Base-by-base conservation (phyloP, 2,888 invertebrate genomes). In the Ectropis crepuscularia region DNA sequence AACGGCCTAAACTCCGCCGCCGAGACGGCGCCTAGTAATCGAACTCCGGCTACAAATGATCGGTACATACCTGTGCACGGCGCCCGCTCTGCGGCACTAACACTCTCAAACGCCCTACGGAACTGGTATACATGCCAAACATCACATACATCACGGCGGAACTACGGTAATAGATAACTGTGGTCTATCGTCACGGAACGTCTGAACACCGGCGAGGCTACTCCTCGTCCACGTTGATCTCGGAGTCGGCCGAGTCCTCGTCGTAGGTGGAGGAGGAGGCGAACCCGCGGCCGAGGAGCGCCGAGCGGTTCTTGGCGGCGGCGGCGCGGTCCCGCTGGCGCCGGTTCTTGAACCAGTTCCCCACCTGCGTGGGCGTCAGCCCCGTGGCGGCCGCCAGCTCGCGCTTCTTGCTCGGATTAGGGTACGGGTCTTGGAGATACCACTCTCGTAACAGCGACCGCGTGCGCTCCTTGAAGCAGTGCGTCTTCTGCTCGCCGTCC, bases 401-500 rank as follows among this genome's bases (percentile, higher is more conserved):
- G 65, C 98, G 94, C 91, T 99, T 99, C 89, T 99, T 99, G 68
- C 98, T 95, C 2, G 99, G 99, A 78, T 98, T 98, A 47, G 99
- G 99, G 92, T 99, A 99, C 10, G 98, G 98, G 92, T 99, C 99
- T 92, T 98, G 98, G 61, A 99, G 95, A 89, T 99, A 99, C 98
- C 99, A 99, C 93, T 99, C 99, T 68, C 99, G 93, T 73, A 99
- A 94, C 74, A 99, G 94, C 77, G 98, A 98, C 74, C 99, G 93
- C 82, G 99, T 99, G 71, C 99, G 93, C 92, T 99, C 97, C 90
- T 99, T 99, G 94, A 99, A 99, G 92, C 99, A 99, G 91, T 99
- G 99, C 85, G 98, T 98, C 74, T 99, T 99, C 93, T 99, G 99
- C 88, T 99, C 99, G 64, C 99, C 99, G 89, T 99, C 99, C 99